Evolutionary conservation across 2,888 invertebrate genomes (phyloP), one percentile per base, ranked within the genome.

Genomic region (Heliconius erato): DNA sequence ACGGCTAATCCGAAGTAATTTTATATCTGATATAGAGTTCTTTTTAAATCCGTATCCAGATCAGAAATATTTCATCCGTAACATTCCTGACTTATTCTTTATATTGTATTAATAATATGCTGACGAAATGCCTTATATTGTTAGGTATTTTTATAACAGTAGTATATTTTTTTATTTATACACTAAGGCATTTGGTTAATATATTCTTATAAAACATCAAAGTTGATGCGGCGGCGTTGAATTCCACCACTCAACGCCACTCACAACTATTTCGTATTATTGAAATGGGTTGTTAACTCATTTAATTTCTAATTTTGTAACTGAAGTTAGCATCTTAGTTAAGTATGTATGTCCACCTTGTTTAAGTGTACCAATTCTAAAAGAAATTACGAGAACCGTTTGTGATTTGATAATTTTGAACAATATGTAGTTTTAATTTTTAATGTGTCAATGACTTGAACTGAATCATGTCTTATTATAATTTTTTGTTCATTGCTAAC

Each of bases 321-420:
- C 65, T 54, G 74, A 63, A 74, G 71, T 72, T 72, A 80, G 74
- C 63, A 65, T 65, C 74, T 44, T 84, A 74, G 71, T 79, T 44
- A 35, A 69, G 9, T 72, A n/a, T 44, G 19, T 72, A 44, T 16
- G 72, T 72, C 72, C 44, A 26, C 26, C 26, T 72, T 72, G 44
- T 72, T 49, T 72, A 72, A 72, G 9, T 72, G 14, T 49, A 72
- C 28, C 7, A 49, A n/a, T 49, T 26, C 32, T 35, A 23, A 69
- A 69, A 3, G 44, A 32, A 72, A 72, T n/a, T 35, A n/a, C 40
- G 4, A 19, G 54, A 71, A 40, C 12, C 14, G 1, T n/a, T 12
- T 69, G 23, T 69, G 23, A n/a, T 65, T 26, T 65, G 14, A 26
- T 26, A 65, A 14, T 65, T 14, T 65, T 26, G 26, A 14, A n/a